Evolutionary conservation across 2,113 vertebrate genomes (phyloP).

Genomic region (Anolis carolinensis): DNA sequence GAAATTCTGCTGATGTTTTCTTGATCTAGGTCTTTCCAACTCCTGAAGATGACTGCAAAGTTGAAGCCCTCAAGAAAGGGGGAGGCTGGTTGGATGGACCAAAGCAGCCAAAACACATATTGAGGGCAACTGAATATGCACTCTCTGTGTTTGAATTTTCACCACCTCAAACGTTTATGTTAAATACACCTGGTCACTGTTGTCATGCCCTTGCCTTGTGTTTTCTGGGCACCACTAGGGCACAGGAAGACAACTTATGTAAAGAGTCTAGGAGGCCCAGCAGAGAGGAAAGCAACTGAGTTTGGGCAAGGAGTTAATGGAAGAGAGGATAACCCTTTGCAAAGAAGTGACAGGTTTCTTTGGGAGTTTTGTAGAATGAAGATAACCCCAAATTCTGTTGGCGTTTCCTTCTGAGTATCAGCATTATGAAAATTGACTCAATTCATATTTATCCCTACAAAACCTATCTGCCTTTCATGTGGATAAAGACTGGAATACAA

Average conservation of each 20-base stretch:
- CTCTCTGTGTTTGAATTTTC: neutral
- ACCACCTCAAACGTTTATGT: neutral
- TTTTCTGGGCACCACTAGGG: neutral
- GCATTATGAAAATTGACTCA: neutral
- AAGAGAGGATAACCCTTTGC: neutral
- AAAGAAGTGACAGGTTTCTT: neutral
- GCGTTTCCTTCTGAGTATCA: neutral
- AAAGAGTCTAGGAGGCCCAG: neutral
- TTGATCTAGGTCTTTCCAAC: neutral
- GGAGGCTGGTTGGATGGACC: neutral
- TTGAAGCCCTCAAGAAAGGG: neutral
- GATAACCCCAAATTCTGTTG: neutral
- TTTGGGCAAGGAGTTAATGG: neutral
- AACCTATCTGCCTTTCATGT: neutral
- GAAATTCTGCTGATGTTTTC: conserved; percentile 1
- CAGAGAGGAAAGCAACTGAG: neutral
- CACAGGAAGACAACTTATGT: neutral
- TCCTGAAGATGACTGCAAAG: neutral
- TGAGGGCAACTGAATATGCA: neutral
- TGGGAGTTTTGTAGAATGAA: neutral
- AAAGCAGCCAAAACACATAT: neutral
- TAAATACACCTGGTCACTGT: neutral
- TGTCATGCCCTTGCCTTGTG: neutral
- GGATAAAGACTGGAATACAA: conserved; percentile 10
- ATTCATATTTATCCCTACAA: neutral